Base-by-base conservation (phyloP, 2,797 vertebrate species). In the Melanotaenia boesemani region DNA sequence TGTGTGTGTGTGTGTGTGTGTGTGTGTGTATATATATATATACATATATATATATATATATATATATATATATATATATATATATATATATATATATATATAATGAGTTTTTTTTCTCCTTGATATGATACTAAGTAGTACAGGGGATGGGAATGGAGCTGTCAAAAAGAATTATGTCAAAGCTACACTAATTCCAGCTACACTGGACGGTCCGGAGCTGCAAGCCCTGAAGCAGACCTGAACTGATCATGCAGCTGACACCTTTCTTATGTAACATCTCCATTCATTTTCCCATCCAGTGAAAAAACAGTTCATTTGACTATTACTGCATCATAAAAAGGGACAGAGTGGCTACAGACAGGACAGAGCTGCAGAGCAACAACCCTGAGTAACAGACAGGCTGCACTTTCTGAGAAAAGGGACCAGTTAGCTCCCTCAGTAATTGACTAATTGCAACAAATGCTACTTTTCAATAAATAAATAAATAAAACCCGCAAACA, bases 151-250 rank as follows among this genome's bases (percentile, higher is more conserved):
- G 76, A 83, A 89, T 70, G 67, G 37, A 60, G 46, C 59, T 69
- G 79, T 76, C 69, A 62, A 48, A 77, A 76, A 55, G 70, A 79
- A 72, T 86, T 48, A 81, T 71, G 70, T 88, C 75, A 80, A 73
- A 70, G 62, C 39, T n/a, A n/a, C n/a, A n/a, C n/a, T 63, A 24
- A 71, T 54, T 65, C 70, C 37, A 52, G 55, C 52, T 56, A 44
- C 18, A 41, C 4, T 41, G 39, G 39, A 41, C 39, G 15, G 15
- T 41, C 39, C 39, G 41, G 39, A 41, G 15, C 39, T 15, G 39
- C 39, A 16, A 16, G 15, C 13, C 39, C 39, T 15, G 1, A 48
- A 7, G 46, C 6, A 54, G 50, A 11, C 10, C 3, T 24, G 20
- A 12, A 24, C 50, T 50, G 46, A n/a, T n/a, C 20, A 10, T 8